Conservation (phyloP, 2,888 invertebrate genomes). For the Microplitis manilae region DNA sequence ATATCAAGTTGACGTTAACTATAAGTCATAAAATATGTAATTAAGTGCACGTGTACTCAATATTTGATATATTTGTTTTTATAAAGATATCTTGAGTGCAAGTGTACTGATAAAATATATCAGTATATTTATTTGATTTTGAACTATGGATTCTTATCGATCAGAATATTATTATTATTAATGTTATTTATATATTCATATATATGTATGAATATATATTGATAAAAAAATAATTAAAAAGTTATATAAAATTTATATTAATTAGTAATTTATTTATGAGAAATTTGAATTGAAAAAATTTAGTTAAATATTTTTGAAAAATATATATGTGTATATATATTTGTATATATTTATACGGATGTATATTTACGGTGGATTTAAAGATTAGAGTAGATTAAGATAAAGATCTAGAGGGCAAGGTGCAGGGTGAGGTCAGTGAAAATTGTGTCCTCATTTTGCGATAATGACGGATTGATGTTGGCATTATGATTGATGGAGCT, state of each 20-base stretch:
- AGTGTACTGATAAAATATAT: not conserved
- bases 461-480: constrained; percentile 35
- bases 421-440: constrained; percentile 44
- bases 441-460: constrained; percentile 40
- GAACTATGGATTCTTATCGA: not conserved
- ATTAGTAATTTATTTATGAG: too few species aligned
- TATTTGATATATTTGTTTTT: too few species aligned
- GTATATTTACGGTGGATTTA: not conserved
- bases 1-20: not conserved
- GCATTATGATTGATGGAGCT: constrained; percentile 18
- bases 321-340: too few species aligned
- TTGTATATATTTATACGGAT: too few species aligned
- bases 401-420: constrained; percentile 25
- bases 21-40: not conserved
- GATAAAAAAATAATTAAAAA: too few species aligned
- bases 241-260: too few species aligned
- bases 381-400: not conserved
- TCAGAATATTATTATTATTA: not conserved
- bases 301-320: too few species aligned
- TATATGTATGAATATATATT: not conserved
- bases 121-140: not conserved
- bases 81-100: not conserved
- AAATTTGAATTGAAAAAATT: too few species aligned
- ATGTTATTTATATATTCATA: not conserved
- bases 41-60: not conserved